Conservation (phyloP, 2,888 invertebrate species). For the Agrotis exclamationis region DNA sequence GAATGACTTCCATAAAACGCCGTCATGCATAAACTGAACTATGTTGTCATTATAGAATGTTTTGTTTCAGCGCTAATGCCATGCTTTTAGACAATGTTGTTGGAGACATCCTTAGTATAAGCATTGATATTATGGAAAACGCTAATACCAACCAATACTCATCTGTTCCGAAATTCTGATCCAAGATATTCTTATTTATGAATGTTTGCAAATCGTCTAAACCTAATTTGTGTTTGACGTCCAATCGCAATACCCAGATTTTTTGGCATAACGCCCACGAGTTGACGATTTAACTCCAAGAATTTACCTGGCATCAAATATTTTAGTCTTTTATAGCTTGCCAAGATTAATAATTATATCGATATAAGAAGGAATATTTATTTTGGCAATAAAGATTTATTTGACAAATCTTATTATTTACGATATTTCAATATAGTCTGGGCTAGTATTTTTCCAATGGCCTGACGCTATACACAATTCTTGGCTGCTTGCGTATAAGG, state of each 20-base stretch:
- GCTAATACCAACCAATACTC: conserved; percentile 4
- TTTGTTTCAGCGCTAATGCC: not conserved
- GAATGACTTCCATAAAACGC: not conserved
- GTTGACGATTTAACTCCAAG: conserved; percentile 32
- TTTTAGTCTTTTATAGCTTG: conserved; percentile 33
- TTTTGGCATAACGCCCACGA: conserved; percentile 47
- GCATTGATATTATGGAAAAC: conserved; percentile 7
- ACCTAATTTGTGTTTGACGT: conserved; percentile 37
- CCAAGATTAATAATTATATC: conserved; percentile 45
- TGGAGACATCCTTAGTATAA: conserved; percentile 2
- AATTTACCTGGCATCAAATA: conserved; percentile 56
- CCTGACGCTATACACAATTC: conserved; percentile 1
- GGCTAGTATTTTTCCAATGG: conserved; percentile 3
- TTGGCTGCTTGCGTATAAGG: conserved; percentile 7
- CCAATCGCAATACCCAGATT: conserved; percentile 10
- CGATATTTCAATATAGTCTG: not conserved
- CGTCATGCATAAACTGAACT: not conserved
- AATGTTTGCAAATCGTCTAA: conserved; percentile 42
- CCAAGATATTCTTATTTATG: conserved; percentile 42
- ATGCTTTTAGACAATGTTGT: not conserved
- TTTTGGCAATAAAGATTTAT: conserved; percentile 8
- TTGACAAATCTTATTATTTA: conserved; percentile 3
- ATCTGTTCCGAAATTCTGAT: conserved; percentile 22
- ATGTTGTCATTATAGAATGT: not conserved
- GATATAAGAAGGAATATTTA: conserved; percentile 24